Conservation (phyloP, 2,888 invertebrate genomes). For the Pimpla rufipes region DNA sequence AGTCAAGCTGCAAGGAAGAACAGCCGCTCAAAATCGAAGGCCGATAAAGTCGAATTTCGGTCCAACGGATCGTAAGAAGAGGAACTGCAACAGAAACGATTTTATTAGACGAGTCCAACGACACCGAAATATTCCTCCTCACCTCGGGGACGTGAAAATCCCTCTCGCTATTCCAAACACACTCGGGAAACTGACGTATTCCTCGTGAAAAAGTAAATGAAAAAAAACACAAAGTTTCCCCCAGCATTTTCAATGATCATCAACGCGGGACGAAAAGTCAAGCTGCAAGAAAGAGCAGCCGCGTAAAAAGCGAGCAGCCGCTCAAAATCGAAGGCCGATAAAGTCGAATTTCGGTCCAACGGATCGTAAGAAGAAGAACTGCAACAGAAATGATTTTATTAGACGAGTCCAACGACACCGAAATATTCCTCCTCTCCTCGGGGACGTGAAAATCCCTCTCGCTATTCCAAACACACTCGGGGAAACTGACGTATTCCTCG, state of each 20-base stretch:
- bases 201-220: slow-evolving; percentile 7
- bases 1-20: slow-evolving; percentile 63
- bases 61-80: slow-evolving; percentile 4
- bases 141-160: neutral
- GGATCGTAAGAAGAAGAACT: slow-evolving; percentile 3
- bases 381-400: slow-evolving; percentile 32
- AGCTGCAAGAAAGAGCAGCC: slow-evolving; percentile 51
- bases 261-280: slow-evolving; percentile 50
- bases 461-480: slow-evolving; percentile 23
- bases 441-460: neutral
- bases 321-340: too few relatives aligned
- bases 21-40: too few relatives aligned
- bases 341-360: too few relatives aligned
- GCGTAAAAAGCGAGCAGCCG: slow-evolving; percentile 14
- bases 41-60: too few relatives aligned
- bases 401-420: neutral
- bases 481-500: slow-evolving; percentile 32
- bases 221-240: slow-evolving; percentile 27
- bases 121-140: neutral
- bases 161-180: slow-evolving; percentile 13
- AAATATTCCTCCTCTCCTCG: slow-evolving; percentile 7
- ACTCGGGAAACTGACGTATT: slow-evolving; percentile 32
- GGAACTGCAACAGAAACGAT: slow-evolving; percentile 32
- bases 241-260: slow-evolving; percentile 58
- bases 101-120: neutral